A percentile compares a stretch with the other conserved stretches of the same genome.
Evolutionary conservation across 2,113 vertebrate species (phyloP).

Genomic region (Columbina picui): DNA sequence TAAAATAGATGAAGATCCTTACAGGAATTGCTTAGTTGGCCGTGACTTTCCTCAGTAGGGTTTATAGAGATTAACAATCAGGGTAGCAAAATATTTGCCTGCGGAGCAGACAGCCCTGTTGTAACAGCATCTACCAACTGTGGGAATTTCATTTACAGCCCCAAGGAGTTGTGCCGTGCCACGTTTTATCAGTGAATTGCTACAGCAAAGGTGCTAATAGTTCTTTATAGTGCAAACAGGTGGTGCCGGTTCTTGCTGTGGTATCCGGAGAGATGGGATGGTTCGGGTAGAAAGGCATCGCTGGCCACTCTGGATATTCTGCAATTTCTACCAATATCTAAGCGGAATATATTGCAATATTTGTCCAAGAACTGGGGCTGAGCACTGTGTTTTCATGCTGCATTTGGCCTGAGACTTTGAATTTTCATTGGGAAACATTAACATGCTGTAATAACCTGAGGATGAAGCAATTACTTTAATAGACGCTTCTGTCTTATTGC

Average conservation of each 20-base stretch:
- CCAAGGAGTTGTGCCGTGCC: not conserved
- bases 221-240: not conserved
- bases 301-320: not conserved
- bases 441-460: not conserved
- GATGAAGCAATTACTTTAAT: conserved; percentile 3
- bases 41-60: not conserved
- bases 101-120: not conserved
- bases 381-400: not conserved
- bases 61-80: not conserved
- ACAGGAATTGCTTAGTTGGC: not conserved
- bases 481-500: not conserved
- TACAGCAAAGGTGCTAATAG: not conserved
- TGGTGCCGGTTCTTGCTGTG: not conserved
- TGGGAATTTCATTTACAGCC: not conserved
- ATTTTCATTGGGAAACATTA: not conserved
- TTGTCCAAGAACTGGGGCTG: not conserved
- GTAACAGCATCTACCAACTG: not conserved
- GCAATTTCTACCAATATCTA: not conserved
- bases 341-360: not conserved
- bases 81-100: not conserved
- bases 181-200: not conserved
- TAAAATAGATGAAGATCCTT: not conserved
- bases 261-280: not conserved
- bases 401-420: not conserved
- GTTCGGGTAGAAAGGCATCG: not conserved